Percentiles rank a stretch among this genome's conserved stretches.
phyloP scores from a whole-genome alignment of 2,888 invertebrate species.

The Tortricodes alternella region DNA sequence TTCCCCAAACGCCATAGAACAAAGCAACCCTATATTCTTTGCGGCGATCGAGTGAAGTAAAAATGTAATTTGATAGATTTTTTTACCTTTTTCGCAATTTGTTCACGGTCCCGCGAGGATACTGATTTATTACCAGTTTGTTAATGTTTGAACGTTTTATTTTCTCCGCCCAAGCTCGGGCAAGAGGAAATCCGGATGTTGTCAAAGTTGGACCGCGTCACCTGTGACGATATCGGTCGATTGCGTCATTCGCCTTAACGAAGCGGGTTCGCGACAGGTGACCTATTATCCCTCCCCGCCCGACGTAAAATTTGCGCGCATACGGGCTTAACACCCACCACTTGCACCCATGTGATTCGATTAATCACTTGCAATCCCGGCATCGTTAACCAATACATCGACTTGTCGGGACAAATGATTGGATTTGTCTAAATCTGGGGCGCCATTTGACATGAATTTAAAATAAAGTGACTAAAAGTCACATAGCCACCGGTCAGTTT shows the following conservation, averaged over 20 bases:
- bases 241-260: conserved; percentile 1
- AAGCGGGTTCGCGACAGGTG: conserved; percentile 6
- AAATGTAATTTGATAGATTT: conserved; percentile 13
- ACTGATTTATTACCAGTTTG: conserved; percentile 17
- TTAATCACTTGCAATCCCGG: conserved; percentile 7
- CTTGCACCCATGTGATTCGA: conserved; percentile 6
- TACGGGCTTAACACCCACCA: not conserved
- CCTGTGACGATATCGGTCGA: not conserved
- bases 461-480: too few species aligned
- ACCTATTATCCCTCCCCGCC: conserved; percentile 8
- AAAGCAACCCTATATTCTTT: not conserved
- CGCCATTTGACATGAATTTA: not conserved
- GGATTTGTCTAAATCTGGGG: not conserved
- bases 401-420: not conserved
- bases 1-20: not conserved
- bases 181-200: not conserved
- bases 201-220: not conserved
- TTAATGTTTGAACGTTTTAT: conserved; percentile 12
- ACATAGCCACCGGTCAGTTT: too few species aligned
- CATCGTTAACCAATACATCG: conserved; percentile 8
- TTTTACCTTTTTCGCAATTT: conserved; percentile 5
- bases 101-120: not conserved
- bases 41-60: not conserved
- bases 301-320: not conserved
- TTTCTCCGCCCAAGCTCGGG: not conserved